These are phyloP conservation scores for Drosophila funebris DNA, from an alignment of 1,140 invertebrate genomes.

Conservation along the genomic window DNA sequence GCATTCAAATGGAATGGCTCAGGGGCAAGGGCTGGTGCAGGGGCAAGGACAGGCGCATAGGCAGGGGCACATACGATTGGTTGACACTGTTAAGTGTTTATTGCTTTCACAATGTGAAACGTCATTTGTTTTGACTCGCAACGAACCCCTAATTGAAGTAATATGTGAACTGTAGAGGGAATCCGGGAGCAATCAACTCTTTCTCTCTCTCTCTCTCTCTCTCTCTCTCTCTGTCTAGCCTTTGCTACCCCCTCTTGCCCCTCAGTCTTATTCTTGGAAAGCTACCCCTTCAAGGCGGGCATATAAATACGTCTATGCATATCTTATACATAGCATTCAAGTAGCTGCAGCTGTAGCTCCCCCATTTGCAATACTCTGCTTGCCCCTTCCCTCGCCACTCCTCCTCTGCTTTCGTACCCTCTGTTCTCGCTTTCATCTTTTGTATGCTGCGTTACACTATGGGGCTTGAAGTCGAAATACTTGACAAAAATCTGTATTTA, in stretches of 20 bases:
- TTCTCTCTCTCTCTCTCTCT: background rate
- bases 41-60: background rate
- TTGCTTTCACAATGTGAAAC: slow-evolving; percentile 12
- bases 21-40: too few relatives aligned
- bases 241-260: background rate
- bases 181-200: slow-evolving; percentile 9
- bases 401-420: background rate
- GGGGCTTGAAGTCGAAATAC: background rate
- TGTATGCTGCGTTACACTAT: slow-evolving; percentile 13
- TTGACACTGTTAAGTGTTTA: slow-evolving; percentile 10
- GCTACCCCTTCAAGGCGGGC: slow-evolving; percentile 13
- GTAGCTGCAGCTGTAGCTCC: slow-evolving; percentile 46
- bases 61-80: background rate
- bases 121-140: slow-evolving; percentile 36
- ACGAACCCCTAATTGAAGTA: slow-evolving; percentile 45
- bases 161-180: slow-evolving; percentile 9
- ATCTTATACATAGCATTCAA: slow-evolving; percentile 21
- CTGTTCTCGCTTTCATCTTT: slow-evolving; percentile 55
- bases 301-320: slow-evolving; percentile 31
- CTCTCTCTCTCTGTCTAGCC: background rate
- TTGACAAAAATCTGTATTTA: too few relatives aligned
- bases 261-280: background rate
- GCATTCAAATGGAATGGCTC: background rate
- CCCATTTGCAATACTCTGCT: background rate
- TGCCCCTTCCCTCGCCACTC: background rate